Base-by-base conservation (phyloP, 2,888 invertebrate genomes). In the Caenorhabditis sulstoni region DNA sequence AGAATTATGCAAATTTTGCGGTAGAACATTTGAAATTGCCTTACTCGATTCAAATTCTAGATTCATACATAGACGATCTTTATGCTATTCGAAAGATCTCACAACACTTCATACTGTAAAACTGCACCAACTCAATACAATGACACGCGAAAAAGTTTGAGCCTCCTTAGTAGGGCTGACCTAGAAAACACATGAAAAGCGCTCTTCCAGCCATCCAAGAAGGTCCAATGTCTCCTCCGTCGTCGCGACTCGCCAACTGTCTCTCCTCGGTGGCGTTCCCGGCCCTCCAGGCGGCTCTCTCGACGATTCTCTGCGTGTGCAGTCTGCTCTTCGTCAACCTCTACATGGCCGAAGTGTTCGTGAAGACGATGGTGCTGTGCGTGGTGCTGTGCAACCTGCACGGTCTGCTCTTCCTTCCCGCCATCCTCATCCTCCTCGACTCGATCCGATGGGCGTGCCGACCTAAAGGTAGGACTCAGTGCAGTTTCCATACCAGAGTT, bases 321-420 rank as follows among this genome's bases (percentile, higher is more conserved):
- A 81, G 84, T 23, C 77, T 89, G 12, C 79, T 87, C 14, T 87
- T 88, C 50, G 86, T 86, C 55, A 79, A 88, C 35, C 73, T 89
- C 35, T 89, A 89, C 82, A 89, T 88, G 88, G 82, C 87, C 0
- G 74, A 84, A 67, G 87, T 88, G 0, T 87, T 88, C 67, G 88
- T 88, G 11, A 84, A 86, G 68, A 87, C 87, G 16, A 87, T 89
- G 87, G 85, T 87, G 16, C 74, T 89, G 12, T 89, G 89, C 64
- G 88, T 89, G 29, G 76, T 86, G 3, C 79, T 89, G 8, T 89
- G 89, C 73, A 87, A 87, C 59, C 68, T 89, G 3, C 89, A 89
- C 73, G 89, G 88, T 22, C 82, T 89, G 3, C 77, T 89, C 57
- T 88, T 89, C 82, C 73, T 89, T 16, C 89, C 89, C 1, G 85